Evolutionary conservation across 2,797 vertebrate species (phyloP).

Genomic region (Peromyscus melanophrys): DNA sequence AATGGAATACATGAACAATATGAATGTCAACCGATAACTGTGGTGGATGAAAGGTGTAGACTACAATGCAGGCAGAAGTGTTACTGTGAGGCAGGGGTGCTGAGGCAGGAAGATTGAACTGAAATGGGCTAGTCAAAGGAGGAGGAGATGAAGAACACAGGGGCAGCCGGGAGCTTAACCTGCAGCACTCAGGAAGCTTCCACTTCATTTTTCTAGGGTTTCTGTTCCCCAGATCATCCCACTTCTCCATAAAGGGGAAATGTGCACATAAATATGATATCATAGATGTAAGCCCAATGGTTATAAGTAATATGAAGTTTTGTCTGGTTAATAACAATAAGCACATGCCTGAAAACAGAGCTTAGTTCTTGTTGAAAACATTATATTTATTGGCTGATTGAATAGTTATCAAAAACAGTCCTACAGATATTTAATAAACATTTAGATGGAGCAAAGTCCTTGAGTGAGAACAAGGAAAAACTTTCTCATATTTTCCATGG

Average conservation of each 20-base stretch:
- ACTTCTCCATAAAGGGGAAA: neutral
- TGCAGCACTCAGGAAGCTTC: accelerated
- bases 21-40: neutral
- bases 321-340: neutral
- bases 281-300: neutral
- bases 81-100: neutral
- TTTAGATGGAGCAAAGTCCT: neutral
- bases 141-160: neutral
- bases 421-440: neutral
- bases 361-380: neutral
- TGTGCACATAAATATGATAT: neutral
- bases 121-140: neutral
- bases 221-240: neutral
- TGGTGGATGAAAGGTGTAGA: neutral
- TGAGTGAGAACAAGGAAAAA: neutral
- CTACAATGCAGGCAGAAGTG: neutral
- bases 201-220: accelerated
- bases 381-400: neutral
- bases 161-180: accelerated
- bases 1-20: neutral
- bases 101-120: neutral
- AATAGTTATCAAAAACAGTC: neutral
- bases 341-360: neutral
- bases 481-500: neutral
- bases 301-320: accelerated